A percentile compares a stretch with the other conserved stretches of the same genome.
phyloP scores from a whole-genome alignment of 2,113 vertebrate genomes.

The Ovis canadensis region DNA sequence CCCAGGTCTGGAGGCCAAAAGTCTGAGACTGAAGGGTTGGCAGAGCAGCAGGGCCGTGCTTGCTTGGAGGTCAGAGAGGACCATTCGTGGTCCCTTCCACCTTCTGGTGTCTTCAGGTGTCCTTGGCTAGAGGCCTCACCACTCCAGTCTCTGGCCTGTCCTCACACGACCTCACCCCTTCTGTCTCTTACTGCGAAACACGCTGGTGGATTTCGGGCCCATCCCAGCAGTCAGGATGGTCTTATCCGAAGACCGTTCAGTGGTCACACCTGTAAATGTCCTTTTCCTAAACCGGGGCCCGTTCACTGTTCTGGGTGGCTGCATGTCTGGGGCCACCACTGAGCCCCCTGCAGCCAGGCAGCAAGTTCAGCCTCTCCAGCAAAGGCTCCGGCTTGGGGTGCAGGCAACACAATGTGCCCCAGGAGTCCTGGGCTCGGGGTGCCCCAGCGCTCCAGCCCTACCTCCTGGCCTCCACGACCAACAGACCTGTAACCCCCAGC shows the following conservation, averaged over 20 bases:
- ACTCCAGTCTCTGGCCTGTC: neutral
- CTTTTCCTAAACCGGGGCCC: neutral
- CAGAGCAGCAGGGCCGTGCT: neutral
- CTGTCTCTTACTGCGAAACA: rapidly evolving
- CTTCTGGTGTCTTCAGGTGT: neutral
- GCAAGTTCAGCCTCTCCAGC: neutral
- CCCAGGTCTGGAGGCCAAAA: neutral
- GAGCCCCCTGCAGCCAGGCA: neutral
- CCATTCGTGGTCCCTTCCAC: neutral
- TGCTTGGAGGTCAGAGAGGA: neutral
- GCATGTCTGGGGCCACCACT: neutral
- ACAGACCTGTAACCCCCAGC: neutral
- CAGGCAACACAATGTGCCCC: rapidly evolving
- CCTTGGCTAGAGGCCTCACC: neutral
- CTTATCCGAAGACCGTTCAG: rapidly evolving
- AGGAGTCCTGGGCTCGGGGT: neutral
- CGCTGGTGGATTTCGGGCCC: rapidly evolving
- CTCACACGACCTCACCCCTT: rapidly evolving
- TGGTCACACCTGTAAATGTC: neutral
- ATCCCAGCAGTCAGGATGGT: rapidly evolving
- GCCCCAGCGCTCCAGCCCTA: neutral
- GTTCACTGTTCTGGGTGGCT: too few species aligned
- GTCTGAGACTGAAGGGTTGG: neutral
- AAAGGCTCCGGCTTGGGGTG: neutral
- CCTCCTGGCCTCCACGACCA: neutral